Conservation (phyloP, 2,113 vertebrate species). For the Toxotes chatareus region DNA sequence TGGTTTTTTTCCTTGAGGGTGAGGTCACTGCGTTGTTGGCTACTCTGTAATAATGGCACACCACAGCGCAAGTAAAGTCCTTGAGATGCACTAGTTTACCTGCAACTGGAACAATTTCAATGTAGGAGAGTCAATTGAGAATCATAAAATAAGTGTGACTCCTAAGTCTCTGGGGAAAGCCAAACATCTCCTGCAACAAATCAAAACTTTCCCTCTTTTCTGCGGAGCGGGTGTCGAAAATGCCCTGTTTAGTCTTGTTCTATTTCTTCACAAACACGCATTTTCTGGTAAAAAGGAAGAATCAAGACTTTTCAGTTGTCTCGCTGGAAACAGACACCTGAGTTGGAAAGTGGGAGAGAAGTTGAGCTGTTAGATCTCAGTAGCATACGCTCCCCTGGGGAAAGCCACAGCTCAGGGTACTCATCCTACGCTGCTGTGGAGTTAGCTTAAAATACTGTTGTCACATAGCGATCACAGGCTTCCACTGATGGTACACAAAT, state of each 20-base stretch:
- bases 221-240: constrained; percentile 67
- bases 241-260: constrained; percentile 83
- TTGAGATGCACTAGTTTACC: constrained; percentile 42
- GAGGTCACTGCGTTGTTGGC: constrained; percentile 1
- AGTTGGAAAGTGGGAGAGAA: constrained; percentile 82
- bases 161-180: constrained; percentile 78
- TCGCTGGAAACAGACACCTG: constrained; percentile 78
- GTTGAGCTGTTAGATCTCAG: constrained; percentile 82
- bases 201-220: constrained; percentile 78
- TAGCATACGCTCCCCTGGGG: constrained; percentile 73
- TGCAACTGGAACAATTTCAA: constrained; percentile 55
- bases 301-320: constrained; percentile 83
- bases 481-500: constrained; percentile 81
- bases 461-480: constrained; percentile 79
- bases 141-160: constrained; percentile 75
- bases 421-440: constrained; percentile 65
- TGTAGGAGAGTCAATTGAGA: constrained; percentile 60
- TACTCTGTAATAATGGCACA: constrained; percentile 1
- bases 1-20: neutral
- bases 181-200: constrained; percentile 78
- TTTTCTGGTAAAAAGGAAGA: constrained; percentile 76
- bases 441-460: constrained; percentile 80
- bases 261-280: constrained; percentile 82
- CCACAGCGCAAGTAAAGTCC: neutral
- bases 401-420: constrained; percentile 74